Evolutionary conservation across 2,113 vertebrate species (phyloP), one percentile per base, ranked within the genome.

Genomic region (Tachycineta bicolor): DNA sequence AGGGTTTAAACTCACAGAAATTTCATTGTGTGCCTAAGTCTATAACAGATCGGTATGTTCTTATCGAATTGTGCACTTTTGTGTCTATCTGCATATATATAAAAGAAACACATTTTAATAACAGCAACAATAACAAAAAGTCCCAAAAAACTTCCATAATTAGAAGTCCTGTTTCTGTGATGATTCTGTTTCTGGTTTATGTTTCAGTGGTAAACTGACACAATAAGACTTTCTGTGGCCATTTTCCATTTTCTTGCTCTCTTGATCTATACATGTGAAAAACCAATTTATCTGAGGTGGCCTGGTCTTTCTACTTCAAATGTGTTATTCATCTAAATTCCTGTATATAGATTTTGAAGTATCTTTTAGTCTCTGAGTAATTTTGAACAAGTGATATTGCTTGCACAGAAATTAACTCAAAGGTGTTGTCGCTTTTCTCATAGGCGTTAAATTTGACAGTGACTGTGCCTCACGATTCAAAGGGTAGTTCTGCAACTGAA

Each of bases 11-110:
- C 46, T 77, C 24, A 79, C 15, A 26, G 16, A 63, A 11, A 39
- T 56, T 43, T 69, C 24, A 37, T 47, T 63, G 7, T 49, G 8
- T 44, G 19, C 22, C 21, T 47, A 43, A 68, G 10, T 55, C 9
- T 64, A 5, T 29, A 46, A n/a, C 5, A 76, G 58, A 43, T 2
- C 0, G 0, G 3, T 50, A 60, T 28, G 31, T 16, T 41, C 22
- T 43, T 73, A 56, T 20, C 70, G 56, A 83, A n/a, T 52, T 37
- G 1, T n/a, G 2, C 13, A 59, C 43, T 65, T 74, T 5, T 53
- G 4, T 52, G 7, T 59, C 12, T 65, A 29, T 29, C 39, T 78
- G 20, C 22, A 73, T 9, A 49, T 5, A 41, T 4, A 58, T 34
- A 49, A 65, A 67, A 79, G 5, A 81, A 78, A 37, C 52, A 3